These are phyloP conservation scores for Panorpa germanica DNA, from an alignment of 2,888 invertebrate species.

Conservation along the genomic window DNA sequence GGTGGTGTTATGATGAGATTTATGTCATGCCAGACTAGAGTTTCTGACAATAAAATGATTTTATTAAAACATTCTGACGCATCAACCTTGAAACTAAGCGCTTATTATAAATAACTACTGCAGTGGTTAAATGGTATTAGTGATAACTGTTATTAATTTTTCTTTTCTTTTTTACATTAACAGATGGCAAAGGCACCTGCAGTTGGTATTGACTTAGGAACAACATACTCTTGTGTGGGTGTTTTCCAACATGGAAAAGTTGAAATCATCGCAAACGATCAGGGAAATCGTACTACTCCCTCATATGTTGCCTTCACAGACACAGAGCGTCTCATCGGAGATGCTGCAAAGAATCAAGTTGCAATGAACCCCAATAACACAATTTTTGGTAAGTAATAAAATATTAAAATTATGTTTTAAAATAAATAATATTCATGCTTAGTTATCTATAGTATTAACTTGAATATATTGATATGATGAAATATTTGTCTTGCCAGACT, in stretches of 20 bases:
- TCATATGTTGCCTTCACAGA: constrained; percentile 70
- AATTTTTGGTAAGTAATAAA: constrained; percentile 50
- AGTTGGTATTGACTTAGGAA: constrained; percentile 91
- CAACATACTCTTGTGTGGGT: constrained; percentile 87
- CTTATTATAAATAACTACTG: too few relatives aligned
- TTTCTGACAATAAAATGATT: too few relatives aligned
- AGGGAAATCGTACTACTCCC: constrained; percentile 78
- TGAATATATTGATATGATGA: too few relatives aligned
- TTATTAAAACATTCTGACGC: too few relatives aligned
- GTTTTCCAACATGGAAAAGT: constrained; percentile 86
- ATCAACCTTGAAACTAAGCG: too few relatives aligned
- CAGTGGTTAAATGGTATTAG: too few relatives aligned
- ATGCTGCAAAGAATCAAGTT: constrained; percentile 69
- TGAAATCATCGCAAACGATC: constrained; percentile 80
- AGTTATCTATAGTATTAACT: too few relatives aligned
- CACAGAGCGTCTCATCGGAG: constrained; percentile 65
- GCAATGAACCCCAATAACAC: constrained; percentile 81
- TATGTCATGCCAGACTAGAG: too few relatives aligned
- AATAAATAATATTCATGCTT: too few relatives aligned
- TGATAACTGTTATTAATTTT: constrained; percentile 5
- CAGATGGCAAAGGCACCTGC: constrained; percentile 61
- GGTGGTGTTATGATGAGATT: too few relatives aligned
- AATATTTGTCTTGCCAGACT: constrained; percentile 39
- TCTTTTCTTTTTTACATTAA: constrained; percentile 16
- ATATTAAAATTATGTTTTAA: too few relatives aligned